phyloP scores from a whole-genome alignment of 1,140 invertebrate genomes.

The Mizuhopecten yessoensis region DNA sequence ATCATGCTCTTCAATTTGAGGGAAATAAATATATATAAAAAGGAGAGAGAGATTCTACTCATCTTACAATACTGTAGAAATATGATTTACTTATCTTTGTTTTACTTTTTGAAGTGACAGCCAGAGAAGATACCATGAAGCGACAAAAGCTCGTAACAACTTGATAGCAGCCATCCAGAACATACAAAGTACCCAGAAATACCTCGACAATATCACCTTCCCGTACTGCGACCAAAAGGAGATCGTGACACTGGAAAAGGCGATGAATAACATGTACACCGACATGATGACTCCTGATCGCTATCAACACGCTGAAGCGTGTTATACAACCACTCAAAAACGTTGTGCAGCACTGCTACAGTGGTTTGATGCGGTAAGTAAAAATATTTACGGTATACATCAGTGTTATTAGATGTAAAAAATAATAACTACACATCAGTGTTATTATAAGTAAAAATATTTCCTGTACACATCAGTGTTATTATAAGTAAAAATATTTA shows the following conservation, averaged over 20 bases:
- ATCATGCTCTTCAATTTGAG: no score
- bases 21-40: no score
- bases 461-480: no score
- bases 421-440: no score
- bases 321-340: slow-evolving; percentile 85
- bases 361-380: slow-evolving; percentile 86
- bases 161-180: slow-evolving; percentile 86
- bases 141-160: slow-evolving; percentile 86
- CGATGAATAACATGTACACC: slow-evolving; percentile 86
- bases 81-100: no score
- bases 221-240: slow-evolving; percentile 87
- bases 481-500: no score
- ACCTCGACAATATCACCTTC: slow-evolving; percentile 86
- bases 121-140: slow-evolving; percentile 83
- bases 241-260: slow-evolving; percentile 85
- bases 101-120: slow-evolving; percentile 73
- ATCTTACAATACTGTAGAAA: no score
- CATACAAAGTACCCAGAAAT: slow-evolving; percentile 85
- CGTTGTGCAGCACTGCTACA: slow-evolving; percentile 85
- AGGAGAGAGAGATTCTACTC: no score
- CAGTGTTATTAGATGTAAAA: no score
- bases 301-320: slow-evolving; percentile 84
- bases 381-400: neutral
- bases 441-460: no score
- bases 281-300: slow-evolving; percentile 85